Percentiles rank a stretch among this genome's conserved stretches.
Evolutionary conservation across 2,113 vertebrate genomes (phyloP).

Genomic region (Panthera tigris): DNA sequence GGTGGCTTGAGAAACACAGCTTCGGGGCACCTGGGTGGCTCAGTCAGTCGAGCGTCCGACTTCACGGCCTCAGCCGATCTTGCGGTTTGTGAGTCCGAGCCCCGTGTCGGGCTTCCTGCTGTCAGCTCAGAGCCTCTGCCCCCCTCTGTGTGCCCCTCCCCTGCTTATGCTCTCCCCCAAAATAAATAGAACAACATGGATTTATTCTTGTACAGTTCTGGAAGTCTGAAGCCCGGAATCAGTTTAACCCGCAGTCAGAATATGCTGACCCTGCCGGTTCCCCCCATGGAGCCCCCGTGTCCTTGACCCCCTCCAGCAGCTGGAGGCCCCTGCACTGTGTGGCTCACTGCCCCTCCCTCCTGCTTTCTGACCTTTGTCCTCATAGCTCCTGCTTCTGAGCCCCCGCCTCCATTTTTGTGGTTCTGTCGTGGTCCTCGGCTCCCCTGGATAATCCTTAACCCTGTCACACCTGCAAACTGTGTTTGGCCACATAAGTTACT

Average conservation of each 20-base stretch:
- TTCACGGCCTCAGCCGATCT: too few relatives aligned
- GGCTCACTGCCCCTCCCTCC: fast-evolving
- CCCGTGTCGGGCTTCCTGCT: too few relatives aligned
- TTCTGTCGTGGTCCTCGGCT: too few relatives aligned
- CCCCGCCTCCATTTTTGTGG: neutral
- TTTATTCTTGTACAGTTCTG: fast-evolving
- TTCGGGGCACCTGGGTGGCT: too few relatives aligned
- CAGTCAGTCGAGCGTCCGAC: too few relatives aligned
- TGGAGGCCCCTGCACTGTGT: neutral
- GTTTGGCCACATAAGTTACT: neutral
- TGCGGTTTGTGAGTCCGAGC: too few relatives aligned
- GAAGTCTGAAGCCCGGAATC: too few relatives aligned
- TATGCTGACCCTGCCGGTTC: neutral
- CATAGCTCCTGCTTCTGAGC: neutral
- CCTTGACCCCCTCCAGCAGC: neutral
- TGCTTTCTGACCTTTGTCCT: neutral
- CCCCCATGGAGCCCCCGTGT: neutral
- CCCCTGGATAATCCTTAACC: neutral
- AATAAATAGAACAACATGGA: neutral
- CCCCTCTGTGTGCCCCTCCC: too few relatives aligned
- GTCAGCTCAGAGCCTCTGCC: too few relatives aligned
- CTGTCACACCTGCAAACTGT: neutral
- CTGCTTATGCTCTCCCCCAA: too few relatives aligned
- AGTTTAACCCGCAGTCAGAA: neutral
- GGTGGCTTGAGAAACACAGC: neutral